Evolutionary conservation across 1,140 invertebrate genomes (phyloP).

Genomic region (Cephus cinctus): DNA sequence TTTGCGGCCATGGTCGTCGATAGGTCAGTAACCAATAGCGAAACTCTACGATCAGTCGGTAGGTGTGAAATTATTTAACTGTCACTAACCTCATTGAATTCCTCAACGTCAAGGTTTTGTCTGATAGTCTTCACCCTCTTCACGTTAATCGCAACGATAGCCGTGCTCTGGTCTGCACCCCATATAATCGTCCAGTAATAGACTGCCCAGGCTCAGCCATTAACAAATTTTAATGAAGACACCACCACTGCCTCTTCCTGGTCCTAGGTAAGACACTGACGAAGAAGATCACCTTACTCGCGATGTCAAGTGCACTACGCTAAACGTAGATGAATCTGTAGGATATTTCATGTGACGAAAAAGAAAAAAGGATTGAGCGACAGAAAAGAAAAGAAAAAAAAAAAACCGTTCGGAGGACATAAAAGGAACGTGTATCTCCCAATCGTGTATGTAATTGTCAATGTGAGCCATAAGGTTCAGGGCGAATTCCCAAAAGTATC

Average conservation of each 20-base stretch:
- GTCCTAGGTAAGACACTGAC: slow-evolving; percentile 30
- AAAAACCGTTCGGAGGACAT: neutral
- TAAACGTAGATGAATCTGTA: too few relatives aligned
- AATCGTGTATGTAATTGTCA: too few relatives aligned
- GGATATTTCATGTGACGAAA: slow-evolving; percentile 5
- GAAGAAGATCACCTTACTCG: too few relatives aligned
- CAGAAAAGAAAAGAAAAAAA: neutral
- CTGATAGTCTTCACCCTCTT: slow-evolving; percentile 95
- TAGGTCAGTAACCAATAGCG: slow-evolving; percentile 53
- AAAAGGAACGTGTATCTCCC: neutral
- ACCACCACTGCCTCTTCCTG: slow-evolving; percentile 15
- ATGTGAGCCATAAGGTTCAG: too few relatives aligned
- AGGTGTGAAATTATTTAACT: too few relatives aligned
- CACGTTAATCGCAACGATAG: slow-evolving; percentile 92
- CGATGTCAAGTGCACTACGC: too few relatives aligned
- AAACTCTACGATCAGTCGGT: too few relatives aligned
- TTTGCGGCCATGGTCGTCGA: slow-evolving; percentile 99
- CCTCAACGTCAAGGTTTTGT: slow-evolving; percentile 75
- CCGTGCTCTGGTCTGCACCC: slow-evolving; percentile 89
- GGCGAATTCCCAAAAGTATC: too few relatives aligned
- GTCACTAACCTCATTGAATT: slow-evolving; percentile 3
- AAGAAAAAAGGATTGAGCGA: neutral
- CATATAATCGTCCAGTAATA: slow-evolving; percentile 93
- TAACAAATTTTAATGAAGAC: slow-evolving; percentile 29
- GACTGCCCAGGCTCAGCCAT: slow-evolving; percentile 42